A percentile compares a stretch with the other conserved stretches of the same genome.
Conservation (phyloP, 2,113 vertebrate species). For the Alexandromys fortis region DNA sequence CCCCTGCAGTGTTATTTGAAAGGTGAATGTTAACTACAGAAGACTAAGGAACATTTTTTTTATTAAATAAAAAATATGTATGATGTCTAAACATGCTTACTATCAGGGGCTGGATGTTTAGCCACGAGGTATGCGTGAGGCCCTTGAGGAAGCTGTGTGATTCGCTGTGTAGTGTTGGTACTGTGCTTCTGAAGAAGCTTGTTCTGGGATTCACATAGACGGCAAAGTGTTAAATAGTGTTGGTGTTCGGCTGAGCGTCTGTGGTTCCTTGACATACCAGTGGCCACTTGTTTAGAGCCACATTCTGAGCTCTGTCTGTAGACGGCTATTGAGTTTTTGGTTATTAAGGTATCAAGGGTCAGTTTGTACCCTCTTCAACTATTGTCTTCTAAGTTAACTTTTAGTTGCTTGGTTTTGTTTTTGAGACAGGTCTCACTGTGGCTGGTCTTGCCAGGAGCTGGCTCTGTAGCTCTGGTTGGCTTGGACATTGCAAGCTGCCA, state of each 20-base stretch:
- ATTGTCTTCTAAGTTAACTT: neutral
- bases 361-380: neutral
- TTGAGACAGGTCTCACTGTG: neutral
- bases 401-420: neutral
- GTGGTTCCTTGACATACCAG: slow-evolving; percentile 30
- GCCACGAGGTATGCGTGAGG: neutral
- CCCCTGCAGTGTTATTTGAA: neutral
- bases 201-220: neutral
- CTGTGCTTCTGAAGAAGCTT: slow-evolving; percentile 20
- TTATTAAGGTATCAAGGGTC: slow-evolving; percentile 12
- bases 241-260: neutral
- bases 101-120: neutral
- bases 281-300: neutral
- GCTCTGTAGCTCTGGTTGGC: neutral
- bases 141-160: neutral
- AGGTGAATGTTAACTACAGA: neutral
- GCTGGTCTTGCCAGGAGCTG: neutral
- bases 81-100: neutral
- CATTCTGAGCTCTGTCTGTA: slow-evolving; percentile 26
- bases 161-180: slow-evolving; percentile 7
- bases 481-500: neutral
- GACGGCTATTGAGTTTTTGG: slow-evolving; percentile 29
- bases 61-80: neutral
- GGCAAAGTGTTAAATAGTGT: slow-evolving; percentile 17
- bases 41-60: neutral